Evolutionary conservation across 1,140 invertebrate genomes (phyloP).

Genomic region (Cephus cinctus): DNA sequence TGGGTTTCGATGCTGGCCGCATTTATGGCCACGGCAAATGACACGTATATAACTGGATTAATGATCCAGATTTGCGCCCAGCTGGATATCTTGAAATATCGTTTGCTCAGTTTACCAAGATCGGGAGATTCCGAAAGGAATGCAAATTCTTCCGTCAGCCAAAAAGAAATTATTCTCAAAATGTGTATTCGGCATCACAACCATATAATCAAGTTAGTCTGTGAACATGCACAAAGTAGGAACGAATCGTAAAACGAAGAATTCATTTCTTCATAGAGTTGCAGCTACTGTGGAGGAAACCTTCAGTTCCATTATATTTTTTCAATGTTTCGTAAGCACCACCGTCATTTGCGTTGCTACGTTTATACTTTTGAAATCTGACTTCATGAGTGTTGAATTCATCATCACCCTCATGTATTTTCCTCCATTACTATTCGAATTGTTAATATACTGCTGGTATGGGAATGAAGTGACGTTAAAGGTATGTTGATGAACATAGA

Average conservation of each 20-base stretch:
- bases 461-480: slow-evolving; percentile 35
- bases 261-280: slow-evolving; percentile 25
- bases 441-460: slow-evolving; percentile 38
- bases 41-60: slow-evolving; percentile 28
- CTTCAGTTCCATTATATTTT: slow-evolving; percentile 27
- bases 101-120: not conserved
- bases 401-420: slow-evolving; percentile 30
- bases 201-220: slow-evolving; percentile 24
- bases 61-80: slow-evolving; percentile 30
- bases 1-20: slow-evolving; percentile 26
- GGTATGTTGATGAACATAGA: no score
- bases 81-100: slow-evolving; percentile 26
- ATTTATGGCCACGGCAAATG: slow-evolving; percentile 28
- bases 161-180: slow-evolving; percentile 10
- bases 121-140: slow-evolving; percentile 20
- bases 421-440: slow-evolving; percentile 30
- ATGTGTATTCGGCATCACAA: slow-evolving; percentile 26
- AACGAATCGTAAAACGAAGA: no score
- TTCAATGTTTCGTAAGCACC: slow-evolving; percentile 32
- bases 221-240: not conserved
- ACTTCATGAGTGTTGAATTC: slow-evolving; percentile 29
- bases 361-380: slow-evolving; percentile 29
- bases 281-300: slow-evolving; percentile 25
- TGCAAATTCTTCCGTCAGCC: not conserved
- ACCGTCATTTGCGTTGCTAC: slow-evolving; percentile 34